A percentile compares a stretch with the other conserved stretches of the same genome.
These are phyloP conservation scores for Karalla daura DNA, from an alignment of 2,797 vertebrate genomes.

Conservation along the genomic window DNA sequence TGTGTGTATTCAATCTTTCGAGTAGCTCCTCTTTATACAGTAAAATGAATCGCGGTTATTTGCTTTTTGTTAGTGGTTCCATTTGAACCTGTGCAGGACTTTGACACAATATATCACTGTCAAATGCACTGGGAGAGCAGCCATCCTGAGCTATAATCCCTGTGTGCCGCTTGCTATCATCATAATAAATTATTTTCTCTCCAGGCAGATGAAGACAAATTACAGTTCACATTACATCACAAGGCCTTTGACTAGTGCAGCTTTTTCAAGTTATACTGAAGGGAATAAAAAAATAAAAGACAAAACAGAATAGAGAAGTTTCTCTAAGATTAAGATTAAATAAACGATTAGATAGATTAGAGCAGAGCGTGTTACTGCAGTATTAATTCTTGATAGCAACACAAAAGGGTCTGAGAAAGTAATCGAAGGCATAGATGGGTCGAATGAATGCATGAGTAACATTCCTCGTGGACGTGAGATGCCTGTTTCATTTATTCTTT, in stretches of 20 bases:
- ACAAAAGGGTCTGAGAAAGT: no score
- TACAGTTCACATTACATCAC: slow-evolving; percentile 19
- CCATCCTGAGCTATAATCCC: slow-evolving; percentile 50
- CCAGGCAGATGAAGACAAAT: slow-evolving; percentile 47
- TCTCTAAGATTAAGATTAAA: no score
- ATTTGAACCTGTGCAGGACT: slow-evolving; percentile 41
- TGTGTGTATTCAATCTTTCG: slow-evolving; percentile 46
- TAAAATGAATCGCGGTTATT: slow-evolving; percentile 52
- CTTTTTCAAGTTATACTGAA: no score
- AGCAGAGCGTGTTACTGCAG: no score
- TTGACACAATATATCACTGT: slow-evolving; percentile 50
- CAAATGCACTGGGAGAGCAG: slow-evolving; percentile 45
- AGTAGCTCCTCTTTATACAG: slow-evolving; percentile 52
- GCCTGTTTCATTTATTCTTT: no score
- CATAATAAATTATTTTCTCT: slow-evolving; percentile 36
- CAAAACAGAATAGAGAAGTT: no score
- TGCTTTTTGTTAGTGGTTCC: slow-evolving; percentile 62
- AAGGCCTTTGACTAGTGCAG: not conserved
- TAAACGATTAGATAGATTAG: no score
- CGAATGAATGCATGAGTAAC: no score
- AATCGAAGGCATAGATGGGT: no score
- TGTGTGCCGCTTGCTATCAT: slow-evolving; percentile 34
- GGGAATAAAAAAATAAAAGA: not conserved
- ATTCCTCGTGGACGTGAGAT: no score
- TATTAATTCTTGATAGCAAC: no score